Evolutionary conservation across 1,140 invertebrate species (phyloP).

Genomic region (Telenomus remus): DNA sequence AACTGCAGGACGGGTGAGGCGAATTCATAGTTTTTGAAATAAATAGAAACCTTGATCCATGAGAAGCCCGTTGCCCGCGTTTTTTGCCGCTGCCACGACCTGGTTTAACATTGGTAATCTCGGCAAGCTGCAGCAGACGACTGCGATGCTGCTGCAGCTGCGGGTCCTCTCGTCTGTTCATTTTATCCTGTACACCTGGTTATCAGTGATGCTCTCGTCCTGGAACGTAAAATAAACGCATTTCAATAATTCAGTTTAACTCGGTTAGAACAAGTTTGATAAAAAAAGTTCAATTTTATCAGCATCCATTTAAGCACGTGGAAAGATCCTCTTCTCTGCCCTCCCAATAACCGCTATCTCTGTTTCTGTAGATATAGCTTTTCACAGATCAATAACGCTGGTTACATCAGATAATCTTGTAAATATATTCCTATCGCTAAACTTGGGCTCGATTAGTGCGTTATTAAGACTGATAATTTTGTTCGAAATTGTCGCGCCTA

Average conservation of each 20-base stretch:
- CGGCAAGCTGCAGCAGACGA: constrained; percentile 72
- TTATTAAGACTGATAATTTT: too few relatives aligned
- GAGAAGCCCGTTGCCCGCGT: constrained; percentile 65
- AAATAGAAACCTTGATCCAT: constrained; percentile 63
- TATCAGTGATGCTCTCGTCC: constrained; percentile 61
- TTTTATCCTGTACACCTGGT: constrained; percentile 64
- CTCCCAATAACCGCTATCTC: too few relatives aligned
- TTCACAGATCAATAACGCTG: too few relatives aligned
- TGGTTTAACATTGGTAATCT: constrained; percentile 71
- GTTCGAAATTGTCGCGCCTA: neutral
- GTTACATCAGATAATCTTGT: too few relatives aligned
- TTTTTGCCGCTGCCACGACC: constrained; percentile 70
- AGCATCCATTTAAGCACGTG: neutral
- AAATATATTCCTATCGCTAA: too few relatives aligned
- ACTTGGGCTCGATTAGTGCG: too few relatives aligned
- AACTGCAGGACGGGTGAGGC: neutral
- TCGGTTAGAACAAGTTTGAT: too few relatives aligned
- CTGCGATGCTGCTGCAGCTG: constrained; percentile 71
- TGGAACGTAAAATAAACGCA: constrained; percentile 51
- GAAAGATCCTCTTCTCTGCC: too few relatives aligned
- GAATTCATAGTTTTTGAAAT: constrained; percentile 10
- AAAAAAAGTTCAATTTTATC: constrained; percentile 1
- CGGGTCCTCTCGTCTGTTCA: constrained; percentile 71
- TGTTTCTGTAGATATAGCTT: too few relatives aligned
- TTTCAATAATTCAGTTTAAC: neutral